These are phyloP conservation scores for Frankliniella intonsa DNA, from an alignment of 2,888 invertebrate species.

Conservation along the genomic window DNA sequence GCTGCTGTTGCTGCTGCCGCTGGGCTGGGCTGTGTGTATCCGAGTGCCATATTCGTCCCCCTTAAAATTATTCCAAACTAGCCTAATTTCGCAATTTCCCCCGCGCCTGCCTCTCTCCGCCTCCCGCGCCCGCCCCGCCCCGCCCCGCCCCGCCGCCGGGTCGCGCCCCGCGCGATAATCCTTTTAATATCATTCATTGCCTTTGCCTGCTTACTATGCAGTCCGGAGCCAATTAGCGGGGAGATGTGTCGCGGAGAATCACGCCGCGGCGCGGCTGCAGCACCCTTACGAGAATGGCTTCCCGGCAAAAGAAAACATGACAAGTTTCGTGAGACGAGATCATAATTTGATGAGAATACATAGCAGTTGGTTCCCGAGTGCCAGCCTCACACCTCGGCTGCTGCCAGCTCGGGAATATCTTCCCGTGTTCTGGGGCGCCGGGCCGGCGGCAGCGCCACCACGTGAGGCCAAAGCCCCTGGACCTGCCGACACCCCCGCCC, in stretches of 20 bases:
- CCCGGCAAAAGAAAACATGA: too few relatives aligned
- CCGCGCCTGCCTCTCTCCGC: neutral
- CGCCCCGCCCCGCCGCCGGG: neutral
- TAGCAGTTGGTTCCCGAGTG: too few relatives aligned
- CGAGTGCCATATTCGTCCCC: conserved; percentile 13
- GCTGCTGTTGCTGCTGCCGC: neutral
- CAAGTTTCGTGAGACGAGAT: too few relatives aligned
- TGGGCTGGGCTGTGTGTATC: neutral
- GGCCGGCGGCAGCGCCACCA: neutral
- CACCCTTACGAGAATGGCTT: too few relatives aligned
- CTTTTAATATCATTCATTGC: conserved; percentile 25
- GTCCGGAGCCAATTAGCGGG: neutral
- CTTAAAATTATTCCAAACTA: conserved; percentile 16
- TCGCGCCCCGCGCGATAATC: neutral
- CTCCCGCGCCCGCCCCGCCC: neutral
- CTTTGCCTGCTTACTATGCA: conserved; percentile 17
- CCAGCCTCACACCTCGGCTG: too few relatives aligned
- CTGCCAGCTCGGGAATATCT: too few relatives aligned
- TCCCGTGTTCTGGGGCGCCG: neutral
- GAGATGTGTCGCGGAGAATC: too few relatives aligned
- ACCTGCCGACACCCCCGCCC: neutral
- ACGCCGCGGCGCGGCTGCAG: too few relatives aligned
- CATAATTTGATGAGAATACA: too few relatives aligned
- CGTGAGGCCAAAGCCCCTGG: neutral
- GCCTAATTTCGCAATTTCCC: conserved; percentile 4